Evolutionary conservation across 2,113 vertebrate genomes (phyloP).

Genomic region (Mandrillus leucophaeus): DNA sequence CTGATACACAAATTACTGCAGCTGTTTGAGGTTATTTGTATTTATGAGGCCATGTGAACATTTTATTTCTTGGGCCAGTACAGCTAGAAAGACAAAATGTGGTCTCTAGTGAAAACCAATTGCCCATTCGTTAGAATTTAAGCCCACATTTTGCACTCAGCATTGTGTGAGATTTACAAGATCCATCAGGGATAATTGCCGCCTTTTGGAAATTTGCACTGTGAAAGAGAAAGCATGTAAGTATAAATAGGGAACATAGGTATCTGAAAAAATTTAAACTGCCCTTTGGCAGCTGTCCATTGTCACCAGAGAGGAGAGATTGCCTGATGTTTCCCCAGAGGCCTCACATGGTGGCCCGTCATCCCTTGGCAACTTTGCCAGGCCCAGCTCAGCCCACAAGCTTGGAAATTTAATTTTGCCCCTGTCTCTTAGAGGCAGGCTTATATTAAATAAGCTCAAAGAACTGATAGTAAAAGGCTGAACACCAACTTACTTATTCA

Average conservation of each 20-base stretch:
- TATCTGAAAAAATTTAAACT: too few relatives aligned
- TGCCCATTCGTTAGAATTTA: neutral
- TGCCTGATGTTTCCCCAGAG: neutral
- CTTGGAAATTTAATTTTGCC: neutral
- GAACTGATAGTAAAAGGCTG: neutral
- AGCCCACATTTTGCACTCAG: neutral
- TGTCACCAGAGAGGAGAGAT: neutral
- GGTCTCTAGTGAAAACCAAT: neutral
- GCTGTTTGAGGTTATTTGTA: too few relatives aligned
- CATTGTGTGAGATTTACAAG: neutral
- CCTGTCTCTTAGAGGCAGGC: neutral
- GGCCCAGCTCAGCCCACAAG: neutral
- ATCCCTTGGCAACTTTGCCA: too few relatives aligned
- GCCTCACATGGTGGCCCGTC: neutral
- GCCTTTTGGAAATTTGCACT: neutral
- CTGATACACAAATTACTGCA: too few relatives aligned
- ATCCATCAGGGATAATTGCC: neutral
- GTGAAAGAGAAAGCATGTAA: neutral
- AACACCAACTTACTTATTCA: neutral
- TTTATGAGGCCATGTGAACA: neutral
- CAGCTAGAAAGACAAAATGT: neutral
- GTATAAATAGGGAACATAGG: neutral
- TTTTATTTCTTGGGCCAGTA: neutral
- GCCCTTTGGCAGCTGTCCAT: rapidly evolving
- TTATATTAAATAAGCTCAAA: too few relatives aligned